Percentiles rank a stretch among this genome's conserved stretches.
These are phyloP conservation scores for Phoxinus phoxinus DNA, from an alignment of 2,113 vertebrate genomes.

Conservation along the genomic window DNA sequence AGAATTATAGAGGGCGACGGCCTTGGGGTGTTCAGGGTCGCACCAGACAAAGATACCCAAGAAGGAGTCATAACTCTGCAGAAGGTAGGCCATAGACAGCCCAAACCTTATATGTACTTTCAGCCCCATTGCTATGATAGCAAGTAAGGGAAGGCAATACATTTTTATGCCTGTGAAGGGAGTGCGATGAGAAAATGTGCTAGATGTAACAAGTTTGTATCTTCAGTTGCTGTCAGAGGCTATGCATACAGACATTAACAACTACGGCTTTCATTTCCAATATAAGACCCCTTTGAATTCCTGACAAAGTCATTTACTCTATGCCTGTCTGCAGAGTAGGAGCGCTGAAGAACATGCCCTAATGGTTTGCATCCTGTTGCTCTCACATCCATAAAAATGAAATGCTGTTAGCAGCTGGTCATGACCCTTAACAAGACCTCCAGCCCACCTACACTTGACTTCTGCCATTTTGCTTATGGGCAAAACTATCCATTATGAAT, in stretches of 20 bases:
- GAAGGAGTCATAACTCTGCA: constrained; percentile 87
- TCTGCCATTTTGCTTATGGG: constrained; percentile 2
- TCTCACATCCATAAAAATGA: background rate
- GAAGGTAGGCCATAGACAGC: constrained; percentile 75
- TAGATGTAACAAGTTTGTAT: background rate
- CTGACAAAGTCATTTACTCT: constrained; percentile 41
- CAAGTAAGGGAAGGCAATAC: constrained; percentile 3
- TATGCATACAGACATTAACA: constrained; percentile 26
- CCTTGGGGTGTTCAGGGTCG: constrained; percentile 82
- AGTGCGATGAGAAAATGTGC: background rate
- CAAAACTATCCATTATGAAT: background rate
- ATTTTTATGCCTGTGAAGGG: background rate
- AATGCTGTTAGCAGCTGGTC: background rate
- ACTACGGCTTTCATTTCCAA: constrained; percentile 19
- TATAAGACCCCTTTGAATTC: constrained; percentile 39
- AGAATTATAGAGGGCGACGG: constrained; percentile 87
- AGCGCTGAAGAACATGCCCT: background rate
- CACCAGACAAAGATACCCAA: constrained; percentile 85
- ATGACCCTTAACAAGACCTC: constrained; percentile 21
- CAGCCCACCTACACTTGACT: constrained; percentile 26
- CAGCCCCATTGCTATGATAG: constrained; percentile 1
- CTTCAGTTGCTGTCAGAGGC: constrained; percentile 6
- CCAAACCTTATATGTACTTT: background rate
- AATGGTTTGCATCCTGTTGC: constrained; percentile 2
- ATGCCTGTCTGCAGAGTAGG: background rate